phyloP scores from a whole-genome alignment of 2,888 invertebrate species.

The Neocrepidodera transversa region DNA sequence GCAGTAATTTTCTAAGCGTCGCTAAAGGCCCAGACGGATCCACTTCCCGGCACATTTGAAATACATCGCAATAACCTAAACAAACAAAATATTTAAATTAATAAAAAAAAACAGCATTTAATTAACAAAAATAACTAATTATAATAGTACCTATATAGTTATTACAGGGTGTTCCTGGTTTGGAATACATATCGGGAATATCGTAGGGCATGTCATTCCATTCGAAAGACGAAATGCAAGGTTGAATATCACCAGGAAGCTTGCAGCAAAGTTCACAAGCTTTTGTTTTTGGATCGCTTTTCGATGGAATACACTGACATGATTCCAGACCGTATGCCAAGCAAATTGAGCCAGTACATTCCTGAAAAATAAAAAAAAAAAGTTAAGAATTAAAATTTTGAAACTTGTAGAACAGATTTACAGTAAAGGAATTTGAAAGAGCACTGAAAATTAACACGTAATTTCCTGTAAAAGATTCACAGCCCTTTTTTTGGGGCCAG shows the following conservation, averaged over 20 bases:
- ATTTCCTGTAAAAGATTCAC: too few species aligned
- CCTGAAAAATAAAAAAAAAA: too few species aligned
- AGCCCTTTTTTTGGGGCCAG: background rate
- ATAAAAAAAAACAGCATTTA: background rate
- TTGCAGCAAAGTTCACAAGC: conserved; percentile 95
- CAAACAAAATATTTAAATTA: conserved; percentile 58
- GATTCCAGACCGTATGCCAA: conserved; percentile 94
- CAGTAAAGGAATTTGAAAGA: too few species aligned
- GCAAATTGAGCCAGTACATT: conserved; percentile 98
- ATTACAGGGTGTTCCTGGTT: conserved; percentile 93
- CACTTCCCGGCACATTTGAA: conserved; percentile 85
- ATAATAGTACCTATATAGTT: conserved; percentile 66
- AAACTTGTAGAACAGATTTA: too few species aligned
- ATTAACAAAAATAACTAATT: background rate
- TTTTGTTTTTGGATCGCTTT: conserved; percentile 81
- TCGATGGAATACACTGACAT: conserved; percentile 87
- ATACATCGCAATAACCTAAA: conserved; percentile 76
- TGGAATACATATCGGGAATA: conserved; percentile 91
- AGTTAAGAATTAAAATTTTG: too few species aligned
- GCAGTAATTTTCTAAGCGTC: conserved; percentile 82
- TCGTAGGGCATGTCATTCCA: conserved; percentile 91
- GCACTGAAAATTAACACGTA: too few species aligned
- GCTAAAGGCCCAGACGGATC: conserved; percentile 93
- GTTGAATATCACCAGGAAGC: conserved; percentile 79
- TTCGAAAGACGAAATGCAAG: conserved; percentile 87